Evolutionary conservation across 2,113 vertebrate genomes (phyloP), one percentile per base, ranked within the genome.

Genomic region (Otis tarda): DNA sequence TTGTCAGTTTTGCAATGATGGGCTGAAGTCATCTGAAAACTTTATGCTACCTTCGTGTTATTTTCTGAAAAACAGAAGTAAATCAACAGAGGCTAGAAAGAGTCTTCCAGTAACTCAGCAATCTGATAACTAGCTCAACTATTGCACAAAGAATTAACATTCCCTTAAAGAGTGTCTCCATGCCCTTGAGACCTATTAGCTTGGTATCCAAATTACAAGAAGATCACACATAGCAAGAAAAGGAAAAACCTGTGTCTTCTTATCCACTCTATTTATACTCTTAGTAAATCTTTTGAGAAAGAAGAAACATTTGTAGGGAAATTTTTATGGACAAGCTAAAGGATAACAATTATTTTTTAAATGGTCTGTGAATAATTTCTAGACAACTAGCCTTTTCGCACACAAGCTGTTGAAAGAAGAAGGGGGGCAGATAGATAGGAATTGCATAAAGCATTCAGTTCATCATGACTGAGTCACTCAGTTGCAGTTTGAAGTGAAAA

Each of bases 401-500:
- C 31, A 33, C 6, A 43, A 70, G 23, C 56, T 83, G 12, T 67
- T 88, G 74, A 91, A 87, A 75, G 39, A 55, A 80, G 8, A 49
- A 60, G 5, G 6, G 47, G 6, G 7, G 3, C 55, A 92, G 55
- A 77, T 8, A 83, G 59, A 56, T 20, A 89, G 37, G 35, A 96
- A 81, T 21, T 23, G 17, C 47, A 74, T 3, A 71, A 27, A 92
- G 7, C 18, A 68, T 67, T 81, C 2, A 3, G 16, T 76, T 93
- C 33, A 15, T 93, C 67, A 68, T 37, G 73, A 84, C 39, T 84
- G n/a, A 91, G 12, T 85, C 55, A 80, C 33, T 80, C 39, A 70
- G 23, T 50, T 85, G 45, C 17, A 86, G 49, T 49, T 14, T 89
- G 85, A 90, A 93, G 33, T 84, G 61, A 88, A 95, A 92, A 93